Base-by-base conservation (phyloP, 2,113 vertebrate species). In the Ascaphus truei region DNA sequence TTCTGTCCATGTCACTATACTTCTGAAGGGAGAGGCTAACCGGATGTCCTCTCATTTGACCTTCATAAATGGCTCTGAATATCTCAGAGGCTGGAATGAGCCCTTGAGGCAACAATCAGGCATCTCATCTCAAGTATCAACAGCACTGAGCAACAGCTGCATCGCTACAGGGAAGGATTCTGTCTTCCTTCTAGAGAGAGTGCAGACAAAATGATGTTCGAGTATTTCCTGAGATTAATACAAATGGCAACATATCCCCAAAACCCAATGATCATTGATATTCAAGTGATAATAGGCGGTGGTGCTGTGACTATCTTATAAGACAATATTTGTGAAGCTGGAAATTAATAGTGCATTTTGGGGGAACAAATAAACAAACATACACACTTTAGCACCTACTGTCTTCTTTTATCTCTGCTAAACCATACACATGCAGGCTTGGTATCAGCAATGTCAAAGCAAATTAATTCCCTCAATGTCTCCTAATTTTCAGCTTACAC, bases 401-500 rank as follows among this genome's bases (percentile, higher is more conserved):
- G 23, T 57, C 65, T 78, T 71, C 29, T 78, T 80, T 83, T 73
- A 69, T 80, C 75, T 78, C 75, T 75, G 39, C 18, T 66, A 74
- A 74, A 68, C 71, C 75, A 8, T 74, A 59, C 29, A 75, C 73
- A 52, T 23, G 33, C 56, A 60, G 16, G 16, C 30, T 67, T 73
- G 34, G 72, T 75, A 76, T 77, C 58, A 73, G 4, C 26, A 16
- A 33, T 72, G 45, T 75, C 75, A 76, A 80, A 86, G 53, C 34
- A 82, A 82, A 76, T 81, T 59, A 59, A 68, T 68, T 59, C 66
- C 36, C 63, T 63, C 77, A 79, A 43, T 79, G 80, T 81, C 83
- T 82, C 72, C 74, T 68, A 63, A 85, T 79, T 86, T 79, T 81
- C 68, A 84, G 74, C 73, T 73, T 64, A 39, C 57, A 67, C 30